Base-by-base conservation (phyloP, 2,113 vertebrate species). In the Lipotes vexillifer region DNA sequence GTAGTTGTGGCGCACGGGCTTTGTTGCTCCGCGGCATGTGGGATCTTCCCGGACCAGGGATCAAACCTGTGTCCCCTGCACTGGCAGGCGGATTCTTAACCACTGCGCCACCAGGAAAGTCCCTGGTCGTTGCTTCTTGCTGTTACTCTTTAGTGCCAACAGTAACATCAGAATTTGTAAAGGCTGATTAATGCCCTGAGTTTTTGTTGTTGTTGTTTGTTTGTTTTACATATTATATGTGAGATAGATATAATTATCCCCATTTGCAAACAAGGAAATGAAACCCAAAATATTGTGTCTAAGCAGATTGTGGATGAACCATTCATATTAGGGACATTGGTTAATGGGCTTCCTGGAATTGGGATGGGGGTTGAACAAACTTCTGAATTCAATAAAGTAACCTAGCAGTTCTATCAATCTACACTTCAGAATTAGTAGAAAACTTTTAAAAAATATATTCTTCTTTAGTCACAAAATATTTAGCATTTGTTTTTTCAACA, bases 301-400 rank as follows among this genome's bases (percentile, higher is more conserved):
- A 81, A 72, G 46, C 41, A 49, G 61, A 86, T 3, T 86, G 25
- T 65, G 11, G 4, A 17, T 52, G 21, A 88, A 41, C 8, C 36
- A 55, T 38, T n/a, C 9, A 8, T 66, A 65, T 27, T 52, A 93
- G 25, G 72, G 36, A 66, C 41, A 36, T 66, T 63, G 6, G 29
- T 61, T 77, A 74, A 69, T 52, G 63, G 13, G 7, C 20, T 96
- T 97, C 12, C 68, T 89, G 55, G 52, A 93, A 49, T 29, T 90
- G 20, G 36, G n/a, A 82, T 31, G 6, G 23, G 52, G 1, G 10
- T n/a, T 74, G 8, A 8, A 71, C 49, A 95, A 92, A 84, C 6
- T 97, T 88, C 44, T 93, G 8, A 95, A 84, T 84, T 90, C 36
- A 94, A 71, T 20, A 93, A 74, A 84, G 25, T 68, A 82, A 59